Percentiles rank a stretch among this genome's conserved stretches.
Evolutionary conservation across 2,797 vertebrate genomes (phyloP).

Genomic region (Gambelia wislizenii): DNA sequence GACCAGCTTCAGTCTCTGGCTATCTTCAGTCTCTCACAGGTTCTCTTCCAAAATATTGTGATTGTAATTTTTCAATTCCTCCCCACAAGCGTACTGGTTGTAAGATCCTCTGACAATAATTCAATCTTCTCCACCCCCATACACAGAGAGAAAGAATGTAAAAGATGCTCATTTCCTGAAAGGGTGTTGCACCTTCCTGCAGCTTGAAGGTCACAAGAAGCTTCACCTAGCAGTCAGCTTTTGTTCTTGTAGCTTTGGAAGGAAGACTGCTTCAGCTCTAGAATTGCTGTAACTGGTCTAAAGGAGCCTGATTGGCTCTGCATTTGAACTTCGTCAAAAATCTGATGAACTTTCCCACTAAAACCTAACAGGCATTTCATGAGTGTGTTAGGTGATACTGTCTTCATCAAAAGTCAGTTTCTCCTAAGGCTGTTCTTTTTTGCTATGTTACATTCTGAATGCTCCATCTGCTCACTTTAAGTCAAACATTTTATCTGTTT

Average conservation of each 20-base stretch:
- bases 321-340: not conserved
- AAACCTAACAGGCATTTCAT: no score
- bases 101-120: not conserved
- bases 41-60: no score
- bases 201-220: not conserved
- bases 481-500: not conserved
- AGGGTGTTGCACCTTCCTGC: not conserved
- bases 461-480: not conserved
- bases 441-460: not conserved
- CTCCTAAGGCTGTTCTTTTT: not conserved
- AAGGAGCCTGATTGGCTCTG: not conserved
- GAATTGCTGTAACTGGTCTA: not conserved
- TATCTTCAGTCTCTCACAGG: no score
- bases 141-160: not conserved
- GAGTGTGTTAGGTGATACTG: no score
- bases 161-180: not conserved
- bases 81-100: no score
- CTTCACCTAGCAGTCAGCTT: not conserved
- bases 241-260: no score
- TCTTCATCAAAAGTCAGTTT: not conserved
- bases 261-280: not conserved
- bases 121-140: no score
- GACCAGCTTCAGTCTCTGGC: not conserved
- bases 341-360: not conserved
- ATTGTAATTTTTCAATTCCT: no score